Conservation (phyloP, 2,797 vertebrate species). For the Psittacula echo region DNA sequence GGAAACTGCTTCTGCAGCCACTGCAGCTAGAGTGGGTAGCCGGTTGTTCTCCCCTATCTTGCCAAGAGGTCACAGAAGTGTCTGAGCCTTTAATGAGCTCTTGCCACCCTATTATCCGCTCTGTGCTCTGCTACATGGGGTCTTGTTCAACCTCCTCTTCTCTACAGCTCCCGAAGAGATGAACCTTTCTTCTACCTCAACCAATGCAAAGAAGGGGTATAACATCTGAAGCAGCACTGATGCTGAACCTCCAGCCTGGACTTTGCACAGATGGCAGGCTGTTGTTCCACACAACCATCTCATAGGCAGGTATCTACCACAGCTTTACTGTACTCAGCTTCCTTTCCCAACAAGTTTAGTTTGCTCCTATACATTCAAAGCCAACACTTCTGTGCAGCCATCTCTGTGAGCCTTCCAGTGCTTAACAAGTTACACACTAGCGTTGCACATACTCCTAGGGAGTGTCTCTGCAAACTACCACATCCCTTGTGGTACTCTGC, state of each 20-base stretch:
- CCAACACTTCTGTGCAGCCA: neutral
- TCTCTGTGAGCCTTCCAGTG: neutral
- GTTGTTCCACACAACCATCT: neutral
- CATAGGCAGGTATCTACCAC: neutral
- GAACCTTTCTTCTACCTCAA: neutral
- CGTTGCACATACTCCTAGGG: fast-evolving
- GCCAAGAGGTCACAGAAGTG: neutral
- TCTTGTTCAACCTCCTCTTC: neutral
- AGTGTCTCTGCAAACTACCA: neutral
- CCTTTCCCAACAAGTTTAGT: neutral
- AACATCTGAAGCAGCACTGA: neutral
- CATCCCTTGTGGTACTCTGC: neutral
- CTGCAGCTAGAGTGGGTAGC: neutral
- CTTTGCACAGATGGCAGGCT: neutral
- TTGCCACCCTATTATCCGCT: neutral
- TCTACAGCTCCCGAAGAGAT: neutral
- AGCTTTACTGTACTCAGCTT: neutral
- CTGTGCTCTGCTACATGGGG: neutral
- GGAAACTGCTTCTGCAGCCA: neutral
- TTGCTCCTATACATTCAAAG: neutral
- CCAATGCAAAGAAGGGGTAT: no score
- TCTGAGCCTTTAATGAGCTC: neutral
- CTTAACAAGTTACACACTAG: neutral
- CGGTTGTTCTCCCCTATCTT: neutral
- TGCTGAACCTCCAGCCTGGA: neutral